phyloP scores from a whole-genome alignment of 2,888 invertebrate species.

The Andrena bicolor region DNA sequence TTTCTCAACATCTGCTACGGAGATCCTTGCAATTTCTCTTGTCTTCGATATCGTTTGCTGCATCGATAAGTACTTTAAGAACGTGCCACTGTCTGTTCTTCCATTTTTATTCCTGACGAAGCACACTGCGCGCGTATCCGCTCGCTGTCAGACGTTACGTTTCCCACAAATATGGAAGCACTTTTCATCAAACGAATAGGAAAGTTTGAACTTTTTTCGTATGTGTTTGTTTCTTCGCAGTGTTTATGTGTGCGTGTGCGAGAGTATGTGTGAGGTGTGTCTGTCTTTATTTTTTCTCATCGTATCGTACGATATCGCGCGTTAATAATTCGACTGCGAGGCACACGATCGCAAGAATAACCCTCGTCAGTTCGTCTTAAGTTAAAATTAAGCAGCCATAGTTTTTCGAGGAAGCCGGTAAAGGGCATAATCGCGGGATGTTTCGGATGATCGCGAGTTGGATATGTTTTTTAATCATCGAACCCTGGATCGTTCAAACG shows the following conservation, averaged over 20 bases:
- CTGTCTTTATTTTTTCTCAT: neutral
- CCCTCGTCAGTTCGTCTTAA: constrained; percentile 73
- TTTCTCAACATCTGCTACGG: constrained; percentile 22
- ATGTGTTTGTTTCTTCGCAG: constrained; percentile 8
- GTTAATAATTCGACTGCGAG: constrained; percentile 33
- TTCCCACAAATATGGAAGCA: constrained; percentile 57
- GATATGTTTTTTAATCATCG: constrained; percentile 56
- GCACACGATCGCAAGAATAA: constrained; percentile 55
- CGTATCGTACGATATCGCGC: constrained; percentile 25
- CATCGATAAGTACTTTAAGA: constrained; percentile 65
- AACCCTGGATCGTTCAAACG: constrained; percentile 26
- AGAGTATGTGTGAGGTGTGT: too few relatives aligned
- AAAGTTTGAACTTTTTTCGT: constrained; percentile 43
- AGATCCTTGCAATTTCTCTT: constrained; percentile 24
- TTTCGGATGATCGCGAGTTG: constrained; percentile 24
- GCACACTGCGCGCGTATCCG: constrained; percentile 14
- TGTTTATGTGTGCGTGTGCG: too few relatives aligned
- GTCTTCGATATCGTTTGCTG: constrained; percentile 32
- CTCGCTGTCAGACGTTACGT: constrained; percentile 32
- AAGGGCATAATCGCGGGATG: constrained; percentile 56
- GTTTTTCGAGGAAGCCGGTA: constrained; percentile 67
- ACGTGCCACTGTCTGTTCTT: constrained; percentile 45
- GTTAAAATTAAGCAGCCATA: constrained; percentile 72
- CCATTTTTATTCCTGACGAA: constrained; percentile 7
- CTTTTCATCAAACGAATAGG: constrained; percentile 60